phyloP scores from a whole-genome alignment of 2,888 invertebrate species.

The Drosophila ezoana region DNA sequence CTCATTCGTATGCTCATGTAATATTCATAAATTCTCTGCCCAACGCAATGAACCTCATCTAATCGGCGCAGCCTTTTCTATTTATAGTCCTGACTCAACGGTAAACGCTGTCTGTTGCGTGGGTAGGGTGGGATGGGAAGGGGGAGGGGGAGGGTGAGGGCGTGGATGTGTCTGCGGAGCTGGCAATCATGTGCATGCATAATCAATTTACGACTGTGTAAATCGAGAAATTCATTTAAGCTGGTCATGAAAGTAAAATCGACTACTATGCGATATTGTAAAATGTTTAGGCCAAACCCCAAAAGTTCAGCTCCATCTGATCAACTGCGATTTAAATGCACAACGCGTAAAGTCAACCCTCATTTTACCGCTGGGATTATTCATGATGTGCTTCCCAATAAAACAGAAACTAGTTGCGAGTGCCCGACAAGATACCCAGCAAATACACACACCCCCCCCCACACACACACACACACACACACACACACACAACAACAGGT shows the following conservation, averaged over 20 bases:
- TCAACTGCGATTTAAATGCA: conserved; percentile 68
- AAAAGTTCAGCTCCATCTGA: conserved; percentile 37
- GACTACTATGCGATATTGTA: conserved; percentile 46
- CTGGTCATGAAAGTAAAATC: conserved; percentile 56
- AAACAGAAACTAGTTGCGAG: conserved; percentile 5
- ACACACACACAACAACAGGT: too few species aligned
- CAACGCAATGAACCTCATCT: conserved; percentile 51
- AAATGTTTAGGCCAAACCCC: conserved; percentile 32
- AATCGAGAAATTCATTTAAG: conserved; percentile 60
- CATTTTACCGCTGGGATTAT: conserved; percentile 30
- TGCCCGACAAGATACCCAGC: background rate
- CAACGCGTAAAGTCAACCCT: conserved; percentile 31
- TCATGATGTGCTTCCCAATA: conserved; percentile 28
- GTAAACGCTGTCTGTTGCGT: background rate
- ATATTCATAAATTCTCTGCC: conserved; percentile 65
- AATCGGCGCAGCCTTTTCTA: conserved; percentile 52
- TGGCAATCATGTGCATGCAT: conserved; percentile 59
- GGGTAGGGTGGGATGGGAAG: too few species aligned
- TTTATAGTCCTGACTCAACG: conserved; percentile 48
- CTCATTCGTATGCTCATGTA: conserved; percentile 57
- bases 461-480: too few species aligned
- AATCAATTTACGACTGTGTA: conserved; percentile 63
- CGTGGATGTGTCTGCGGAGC: conserved; percentile 1
- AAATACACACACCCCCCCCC: background rate
- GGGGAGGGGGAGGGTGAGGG: background rate